These are phyloP conservation scores for Eupithecia abbreviata DNA, from an alignment of 2,888 invertebrate genomes.

Conservation along the genomic window DNA sequence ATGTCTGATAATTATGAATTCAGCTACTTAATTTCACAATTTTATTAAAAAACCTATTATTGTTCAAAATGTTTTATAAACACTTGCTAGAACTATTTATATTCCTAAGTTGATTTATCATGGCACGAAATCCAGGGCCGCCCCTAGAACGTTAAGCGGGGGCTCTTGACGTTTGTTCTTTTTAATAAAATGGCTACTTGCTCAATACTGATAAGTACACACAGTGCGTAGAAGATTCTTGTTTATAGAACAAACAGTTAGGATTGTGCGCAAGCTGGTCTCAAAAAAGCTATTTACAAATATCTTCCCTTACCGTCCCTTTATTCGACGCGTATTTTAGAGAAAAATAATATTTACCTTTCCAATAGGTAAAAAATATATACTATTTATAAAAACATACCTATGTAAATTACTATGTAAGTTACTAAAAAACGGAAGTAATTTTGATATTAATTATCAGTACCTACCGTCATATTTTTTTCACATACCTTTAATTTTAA, in stretches of 20 bases:
- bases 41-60: conserved; percentile 26
- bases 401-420: too few relatives aligned
- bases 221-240: neutral
- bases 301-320: neutral
- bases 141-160: neutral
- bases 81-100: conserved; percentile 51
- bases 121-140: conserved; percentile 30
- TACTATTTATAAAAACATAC: neutral
- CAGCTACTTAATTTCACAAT: conserved; percentile 15
- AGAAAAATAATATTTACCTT: too few relatives aligned
- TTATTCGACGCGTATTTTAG: neutral
- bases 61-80: conserved; percentile 44
- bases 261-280: conserved; percentile 42
- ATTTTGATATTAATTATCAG: neutral
- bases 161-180: neutral
- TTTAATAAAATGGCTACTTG: neutral
- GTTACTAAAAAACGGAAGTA: neutral
- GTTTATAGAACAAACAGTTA: neutral
- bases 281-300: conserved; percentile 40
- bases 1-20: conserved; percentile 17
- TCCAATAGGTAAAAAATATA: too few relatives aligned
- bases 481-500: neutral
- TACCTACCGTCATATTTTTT: neutral
- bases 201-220: conserved; percentile 1
- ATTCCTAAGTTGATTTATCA: conserved; percentile 55